Percentiles rank a stretch among this genome's conserved stretches.
These are phyloP conservation scores for Tringa solitaria DNA, from an alignment of 2,113 vertebrate genomes.

Conservation along the genomic window DNA sequence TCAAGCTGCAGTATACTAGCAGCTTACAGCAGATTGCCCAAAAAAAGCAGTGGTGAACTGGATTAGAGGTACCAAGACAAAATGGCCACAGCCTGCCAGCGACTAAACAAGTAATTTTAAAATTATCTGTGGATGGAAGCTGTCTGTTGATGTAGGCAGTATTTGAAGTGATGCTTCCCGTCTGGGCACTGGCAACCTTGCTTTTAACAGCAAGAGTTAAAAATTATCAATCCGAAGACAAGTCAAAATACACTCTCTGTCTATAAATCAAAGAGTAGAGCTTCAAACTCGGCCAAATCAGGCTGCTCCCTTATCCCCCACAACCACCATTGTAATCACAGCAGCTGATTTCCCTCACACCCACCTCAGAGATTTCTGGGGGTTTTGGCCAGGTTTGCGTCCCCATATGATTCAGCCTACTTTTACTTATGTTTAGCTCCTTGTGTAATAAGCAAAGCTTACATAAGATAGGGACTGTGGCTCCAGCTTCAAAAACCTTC, in stretches of 20 bases:
- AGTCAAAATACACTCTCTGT: constrained; percentile 21
- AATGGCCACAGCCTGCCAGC: not conserved
- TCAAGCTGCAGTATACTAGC: not conserved
- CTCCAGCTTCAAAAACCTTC: constrained; percentile 47
- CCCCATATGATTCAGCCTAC: constrained; percentile 67
- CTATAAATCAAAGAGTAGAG: constrained; percentile 2
- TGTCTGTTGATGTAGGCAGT: constrained; percentile 6
- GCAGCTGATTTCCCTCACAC: constrained; percentile 69
- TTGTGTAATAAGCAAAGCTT: constrained; percentile 62
- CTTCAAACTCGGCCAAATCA: constrained; percentile 13
- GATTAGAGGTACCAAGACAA: not conserved
- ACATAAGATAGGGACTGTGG: constrained; percentile 44
- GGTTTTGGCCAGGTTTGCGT: constrained; percentile 62
- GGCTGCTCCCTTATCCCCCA: constrained; percentile 38
- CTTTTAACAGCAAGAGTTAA: constrained; percentile 55
- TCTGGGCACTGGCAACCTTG: not conserved
- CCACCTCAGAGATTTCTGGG: constrained; percentile 59
- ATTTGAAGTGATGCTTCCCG: not conserved
- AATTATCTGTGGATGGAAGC: not conserved
- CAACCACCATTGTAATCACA: constrained; percentile 40
- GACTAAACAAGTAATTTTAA: not conserved
- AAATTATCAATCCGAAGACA: constrained; percentile 19
- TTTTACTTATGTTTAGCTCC: constrained; percentile 63
- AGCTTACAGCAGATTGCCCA: not conserved
- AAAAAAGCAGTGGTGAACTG: not conserved